Percentiles rank a stretch among this genome's conserved stretches.
Conservation (phyloP, 2,888 invertebrate species). For the Amiota communis region DNA sequence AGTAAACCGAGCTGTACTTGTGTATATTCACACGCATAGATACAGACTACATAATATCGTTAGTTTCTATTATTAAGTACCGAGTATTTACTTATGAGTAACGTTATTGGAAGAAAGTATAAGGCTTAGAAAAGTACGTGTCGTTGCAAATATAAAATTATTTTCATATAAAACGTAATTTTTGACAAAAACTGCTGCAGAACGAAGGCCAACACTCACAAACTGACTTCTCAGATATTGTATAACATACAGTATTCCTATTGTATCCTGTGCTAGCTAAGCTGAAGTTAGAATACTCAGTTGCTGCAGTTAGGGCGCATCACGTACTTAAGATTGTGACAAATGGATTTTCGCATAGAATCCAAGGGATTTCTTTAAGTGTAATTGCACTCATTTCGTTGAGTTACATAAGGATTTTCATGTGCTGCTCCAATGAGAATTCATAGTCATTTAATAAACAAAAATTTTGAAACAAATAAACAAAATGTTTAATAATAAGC, state of each 20-base stretch:
- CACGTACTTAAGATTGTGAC: constrained; percentile 67
- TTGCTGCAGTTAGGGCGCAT: constrained; percentile 55
- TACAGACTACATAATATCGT: not conserved
- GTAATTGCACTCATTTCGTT: constrained; percentile 59
- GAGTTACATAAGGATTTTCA: constrained; percentile 12
- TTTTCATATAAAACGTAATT: no score
- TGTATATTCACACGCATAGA: no score
- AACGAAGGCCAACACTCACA: not conserved
- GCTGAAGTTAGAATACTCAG: constrained; percentile 25
- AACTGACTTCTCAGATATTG: not conserved
- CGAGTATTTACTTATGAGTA: not conserved
- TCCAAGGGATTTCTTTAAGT: constrained; percentile 64
- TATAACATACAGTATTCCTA: no score
- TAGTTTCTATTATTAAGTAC: not conserved
- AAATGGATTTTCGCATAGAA: constrained; percentile 64
- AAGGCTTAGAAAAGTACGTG: not conserved
- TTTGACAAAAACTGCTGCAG: no score
- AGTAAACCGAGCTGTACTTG: no score
- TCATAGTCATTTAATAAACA: constrained; percentile 20
- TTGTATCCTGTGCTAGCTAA: no score
- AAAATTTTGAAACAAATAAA: not conserved
- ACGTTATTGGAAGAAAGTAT: not conserved
- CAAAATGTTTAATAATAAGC: no score
- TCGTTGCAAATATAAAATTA: no score
- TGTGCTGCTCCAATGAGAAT: constrained; percentile 48